phyloP scores from a whole-genome alignment of 2,797 vertebrate species.

The Phylloscopus collybita region DNA sequence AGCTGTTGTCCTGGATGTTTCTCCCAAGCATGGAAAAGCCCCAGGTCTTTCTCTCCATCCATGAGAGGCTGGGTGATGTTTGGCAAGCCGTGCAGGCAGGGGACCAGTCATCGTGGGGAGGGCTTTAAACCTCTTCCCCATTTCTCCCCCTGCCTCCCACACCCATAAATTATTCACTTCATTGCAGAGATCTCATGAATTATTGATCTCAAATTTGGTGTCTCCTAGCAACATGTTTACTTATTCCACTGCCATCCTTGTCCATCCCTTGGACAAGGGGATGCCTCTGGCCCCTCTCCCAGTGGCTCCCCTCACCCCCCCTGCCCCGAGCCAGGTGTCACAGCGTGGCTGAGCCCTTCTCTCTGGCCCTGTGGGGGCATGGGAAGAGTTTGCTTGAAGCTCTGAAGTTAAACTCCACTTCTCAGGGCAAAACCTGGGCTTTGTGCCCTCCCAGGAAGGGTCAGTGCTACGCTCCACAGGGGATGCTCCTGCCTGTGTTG shows the following conservation, averaged over 20 bases:
- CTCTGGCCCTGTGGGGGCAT: background rate
- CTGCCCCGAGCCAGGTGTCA: accelerated
- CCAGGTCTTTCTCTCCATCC: background rate
- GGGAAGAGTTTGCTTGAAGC: background rate
- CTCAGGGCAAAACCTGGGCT: background rate
- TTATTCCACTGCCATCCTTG: background rate
- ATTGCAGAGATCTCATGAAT: slow-evolving; percentile 37
- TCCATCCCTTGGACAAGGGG: background rate
- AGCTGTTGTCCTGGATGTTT: background rate
- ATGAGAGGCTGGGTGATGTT: background rate
- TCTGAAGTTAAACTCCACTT: background rate
- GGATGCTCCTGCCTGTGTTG: background rate
- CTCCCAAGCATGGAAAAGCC: background rate
- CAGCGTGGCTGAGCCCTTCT: background rate
- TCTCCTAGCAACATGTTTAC: slow-evolving; percentile 57
- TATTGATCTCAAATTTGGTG: slow-evolving; percentile 37
- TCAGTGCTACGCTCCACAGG: background rate
- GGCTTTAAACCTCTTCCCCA: background rate
- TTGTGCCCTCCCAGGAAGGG: background rate
- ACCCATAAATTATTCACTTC: slow-evolving; percentile 20
- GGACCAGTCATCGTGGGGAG: background rate
- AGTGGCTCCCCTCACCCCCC: accelerated
- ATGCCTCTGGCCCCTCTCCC: background rate
- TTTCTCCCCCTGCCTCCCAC: background rate
- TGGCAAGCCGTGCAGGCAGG: background rate